Evolutionary conservation across 2,113 vertebrate genomes (phyloP), one percentile per base, ranked within the genome.

Genomic region (Cepphus grylle): DNA sequence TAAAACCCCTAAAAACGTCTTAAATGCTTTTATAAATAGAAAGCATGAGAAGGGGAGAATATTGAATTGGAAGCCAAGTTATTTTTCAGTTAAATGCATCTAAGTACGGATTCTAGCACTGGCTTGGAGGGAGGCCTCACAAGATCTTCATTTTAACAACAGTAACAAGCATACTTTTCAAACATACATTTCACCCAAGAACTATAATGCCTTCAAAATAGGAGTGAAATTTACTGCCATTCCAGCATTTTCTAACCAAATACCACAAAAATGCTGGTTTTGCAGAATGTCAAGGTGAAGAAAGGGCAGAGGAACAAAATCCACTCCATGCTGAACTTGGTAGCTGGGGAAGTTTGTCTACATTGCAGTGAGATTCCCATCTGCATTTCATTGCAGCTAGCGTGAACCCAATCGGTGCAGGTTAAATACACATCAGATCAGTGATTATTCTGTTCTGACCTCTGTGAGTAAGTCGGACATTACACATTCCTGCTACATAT

Each of bases 281-380:
- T 95, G 63, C 71, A 97, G 93, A 91, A 96, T 18, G 30, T 63
- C 94, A 94, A 93, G 81, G 78, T 92, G 56, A 95, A 84, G 27
- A 88, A 92, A 96, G 73, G 86, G 84, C 93, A 96, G 88, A 62
- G 74, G 50, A 97, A 42, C 85, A 96, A 92, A 91, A 94, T 80
- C 63, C 50, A 96, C 74, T 53, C 53, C 8, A 0, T 22, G 58
- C 77, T 71, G 66, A 93, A 94, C 69, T 86, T 49, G 73, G 52
- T n/a, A 34, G 30, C 15, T 43, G 76, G 67, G 43, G 8, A 96
- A 87, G 95, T 76, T 87, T 81, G 94, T 77, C 43, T 34, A 23
- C 2, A 7, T 19, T 69, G 71, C 50, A 89, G 73, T 1, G 78
- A 73, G 93, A 88, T 63, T 91, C 70, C 78, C 87, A 96, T 78